A percentile compares a stretch with the other conserved stretches of the same genome.
These are phyloP conservation scores for Chrysotoxum bicinctum DNA, from an alignment of 2,888 invertebrate genomes.

Conservation along the genomic window DNA sequence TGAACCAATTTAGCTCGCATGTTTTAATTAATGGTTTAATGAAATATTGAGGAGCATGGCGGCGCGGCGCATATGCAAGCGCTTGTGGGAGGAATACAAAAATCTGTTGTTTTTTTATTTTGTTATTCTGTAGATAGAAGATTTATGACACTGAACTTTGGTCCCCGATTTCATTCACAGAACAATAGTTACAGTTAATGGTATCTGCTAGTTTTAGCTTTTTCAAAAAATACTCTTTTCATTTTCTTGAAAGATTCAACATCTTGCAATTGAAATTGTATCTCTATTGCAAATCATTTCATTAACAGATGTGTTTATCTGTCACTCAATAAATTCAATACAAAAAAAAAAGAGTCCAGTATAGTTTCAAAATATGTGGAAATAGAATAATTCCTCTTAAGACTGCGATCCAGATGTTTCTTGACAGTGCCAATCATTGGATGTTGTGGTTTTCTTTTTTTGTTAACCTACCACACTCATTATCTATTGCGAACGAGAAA, in stretches of 20 bases:
- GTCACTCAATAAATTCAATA: slow-evolving; percentile 62
- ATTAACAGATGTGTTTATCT: slow-evolving; percentile 49
- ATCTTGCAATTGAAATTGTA: slow-evolving; percentile 50
- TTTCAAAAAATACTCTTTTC: background rate
- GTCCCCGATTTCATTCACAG: background rate
- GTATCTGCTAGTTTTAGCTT: background rate
- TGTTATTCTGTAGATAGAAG: slow-evolving; percentile 44
- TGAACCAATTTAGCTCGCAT: slow-evolving; percentile 32
- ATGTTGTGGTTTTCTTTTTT: slow-evolving; percentile 18
- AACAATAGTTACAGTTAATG: background rate
- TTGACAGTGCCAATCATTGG: slow-evolving; percentile 57
- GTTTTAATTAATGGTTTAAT: slow-evolving; percentile 65
- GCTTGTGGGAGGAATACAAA: slow-evolving; percentile 55
- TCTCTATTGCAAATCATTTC: slow-evolving; percentile 27
- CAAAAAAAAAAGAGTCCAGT: slow-evolving; percentile 29
- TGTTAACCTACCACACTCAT: slow-evolving; percentile 7
- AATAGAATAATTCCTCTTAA: slow-evolving; percentile 30
- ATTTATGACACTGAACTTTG: slow-evolving; percentile 70
- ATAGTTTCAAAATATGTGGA: slow-evolving; percentile 17
- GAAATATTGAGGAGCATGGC: slow-evolving; percentile 46
- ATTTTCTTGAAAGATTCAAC: background rate
- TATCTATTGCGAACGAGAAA: slow-evolving; percentile 54
- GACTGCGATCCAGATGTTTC: slow-evolving; percentile 59
- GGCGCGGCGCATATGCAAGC: slow-evolving; percentile 21
- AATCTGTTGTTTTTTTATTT: slow-evolving; percentile 40